phyloP scores from a whole-genome alignment of 2,888 invertebrate species.

The Himalopsyche japonica region DNA sequence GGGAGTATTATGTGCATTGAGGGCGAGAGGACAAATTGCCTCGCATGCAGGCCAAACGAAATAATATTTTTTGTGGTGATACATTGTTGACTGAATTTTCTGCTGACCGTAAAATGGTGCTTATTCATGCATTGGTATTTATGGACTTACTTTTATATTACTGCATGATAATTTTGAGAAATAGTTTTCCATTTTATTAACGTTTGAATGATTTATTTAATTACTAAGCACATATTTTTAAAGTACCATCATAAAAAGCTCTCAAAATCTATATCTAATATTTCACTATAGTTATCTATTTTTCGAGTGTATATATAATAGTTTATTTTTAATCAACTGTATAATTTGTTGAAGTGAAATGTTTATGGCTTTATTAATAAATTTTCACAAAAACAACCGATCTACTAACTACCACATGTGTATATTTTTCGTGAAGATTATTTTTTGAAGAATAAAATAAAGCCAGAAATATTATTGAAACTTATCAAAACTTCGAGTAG shows the following conservation, averaged over 20 bases:
- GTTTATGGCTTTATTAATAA: not conserved
- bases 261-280: not conserved
- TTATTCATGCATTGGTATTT: constrained; percentile 11
- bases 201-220: not conserved
- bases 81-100: not conserved
- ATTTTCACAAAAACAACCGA: not conserved
- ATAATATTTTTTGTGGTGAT: not conserved
- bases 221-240: not conserved
- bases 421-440: not conserved
- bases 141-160: not conserved
- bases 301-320: not conserved
- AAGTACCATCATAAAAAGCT: not conserved
- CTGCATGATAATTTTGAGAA: not conserved
- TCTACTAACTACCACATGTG: not conserved
- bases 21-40: not conserved
- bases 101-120: constrained; percentile 9
- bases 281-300: not conserved
- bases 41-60: not conserved
- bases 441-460: not conserved
- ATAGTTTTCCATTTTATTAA: not conserved
- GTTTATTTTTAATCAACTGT: not conserved
- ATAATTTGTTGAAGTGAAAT: not conserved
- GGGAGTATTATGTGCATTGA: not conserved
- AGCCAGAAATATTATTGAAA: not conserved
- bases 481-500: not conserved